phyloP scores from a whole-genome alignment of 2,888 invertebrate genomes.

The Zygaena filipendulae region DNA sequence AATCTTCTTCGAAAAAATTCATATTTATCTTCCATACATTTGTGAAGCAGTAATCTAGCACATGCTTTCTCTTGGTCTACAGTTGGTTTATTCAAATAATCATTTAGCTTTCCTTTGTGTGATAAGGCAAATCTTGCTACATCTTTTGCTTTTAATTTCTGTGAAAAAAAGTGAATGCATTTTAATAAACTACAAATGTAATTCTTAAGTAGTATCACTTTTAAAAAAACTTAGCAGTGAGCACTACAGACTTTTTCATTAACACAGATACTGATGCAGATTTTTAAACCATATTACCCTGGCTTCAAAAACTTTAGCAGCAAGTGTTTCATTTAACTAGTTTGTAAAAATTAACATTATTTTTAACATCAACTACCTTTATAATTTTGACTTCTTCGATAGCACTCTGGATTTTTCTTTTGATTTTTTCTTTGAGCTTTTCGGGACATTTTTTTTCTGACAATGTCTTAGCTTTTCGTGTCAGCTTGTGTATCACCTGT shows the following conservation, averaged over 20 bases:
- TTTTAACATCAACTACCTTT: too few relatives aligned
- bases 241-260: too few relatives aligned
- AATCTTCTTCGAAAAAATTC: conserved; percentile 40
- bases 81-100: conserved; percentile 40
- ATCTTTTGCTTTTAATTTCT: conserved; percentile 58
- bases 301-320: too few relatives aligned
- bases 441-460: conserved; percentile 45
- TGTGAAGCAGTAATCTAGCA: conserved; percentile 48
- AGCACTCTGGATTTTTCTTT: conserved; percentile 47
- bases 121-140: conserved; percentile 49
- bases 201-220: too few relatives aligned
- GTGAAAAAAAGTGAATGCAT: too few relatives aligned
- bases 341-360: too few relatives aligned
- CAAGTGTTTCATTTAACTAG: too few relatives aligned
- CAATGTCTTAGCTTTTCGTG: conserved; percentile 51
- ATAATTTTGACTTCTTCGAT: conserved; percentile 52
- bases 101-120: conserved; percentile 39
- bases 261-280: too few relatives aligned
- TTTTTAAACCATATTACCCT: too few relatives aligned
- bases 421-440: conserved; percentile 38
- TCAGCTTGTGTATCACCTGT: conserved; percentile 53
- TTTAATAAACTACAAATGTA: too few relatives aligned
- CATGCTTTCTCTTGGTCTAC: conserved; percentile 48
- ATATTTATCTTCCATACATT: conserved; percentile 47
- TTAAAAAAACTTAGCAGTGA: too few relatives aligned